These are phyloP conservation scores for Syngnathoides biaculeatus DNA, from an alignment of 2,113 vertebrate species.

Conservation along the genomic window DNA sequence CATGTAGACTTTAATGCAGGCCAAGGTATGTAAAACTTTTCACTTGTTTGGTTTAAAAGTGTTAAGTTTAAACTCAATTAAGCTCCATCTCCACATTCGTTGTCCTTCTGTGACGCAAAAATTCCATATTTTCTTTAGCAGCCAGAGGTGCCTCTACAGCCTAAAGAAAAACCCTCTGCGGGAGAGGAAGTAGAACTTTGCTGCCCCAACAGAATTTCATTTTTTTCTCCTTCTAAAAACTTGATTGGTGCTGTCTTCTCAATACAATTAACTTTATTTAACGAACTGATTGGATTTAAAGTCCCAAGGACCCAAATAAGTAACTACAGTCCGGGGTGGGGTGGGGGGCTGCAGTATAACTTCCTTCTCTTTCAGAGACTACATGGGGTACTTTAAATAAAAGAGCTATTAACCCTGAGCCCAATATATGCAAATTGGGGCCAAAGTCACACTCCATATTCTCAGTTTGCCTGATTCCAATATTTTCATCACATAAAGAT, in stretches of 20 bases:
- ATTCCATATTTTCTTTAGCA: background rate
- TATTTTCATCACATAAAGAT: background rate
- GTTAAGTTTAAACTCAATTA: background rate
- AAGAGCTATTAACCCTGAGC: conserved; percentile 2
- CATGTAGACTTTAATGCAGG: too few relatives aligned
- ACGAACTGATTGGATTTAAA: conserved; percentile 19
- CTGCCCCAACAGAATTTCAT: conserved; percentile 17
- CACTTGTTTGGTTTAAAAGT: background rate
- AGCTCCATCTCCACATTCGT: background rate
- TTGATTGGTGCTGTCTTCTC: conserved; percentile 29
- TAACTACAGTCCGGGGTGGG: background rate
- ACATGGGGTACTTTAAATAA: conserved; percentile 3
- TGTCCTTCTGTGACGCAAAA: background rate
- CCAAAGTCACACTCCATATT: background rate
- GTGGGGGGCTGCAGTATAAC: background rate
- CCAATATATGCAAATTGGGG: background rate
- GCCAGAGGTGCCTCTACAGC: too few relatives aligned
- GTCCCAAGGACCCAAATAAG: conserved; percentile 15
- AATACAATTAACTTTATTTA: conserved; percentile 32
- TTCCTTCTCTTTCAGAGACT: background rate
- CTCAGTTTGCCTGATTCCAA: background rate
- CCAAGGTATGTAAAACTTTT: conserved; percentile 2
- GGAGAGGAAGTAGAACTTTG: conserved; percentile 1
- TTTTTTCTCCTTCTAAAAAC: conserved; percentile 28
- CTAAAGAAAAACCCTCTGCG: conserved; percentile 14